A percentile compares a stretch with the other conserved stretches of the same genome.
Conservation (phyloP, 2,797 vertebrate genomes). For the Falco berigora region DNA sequence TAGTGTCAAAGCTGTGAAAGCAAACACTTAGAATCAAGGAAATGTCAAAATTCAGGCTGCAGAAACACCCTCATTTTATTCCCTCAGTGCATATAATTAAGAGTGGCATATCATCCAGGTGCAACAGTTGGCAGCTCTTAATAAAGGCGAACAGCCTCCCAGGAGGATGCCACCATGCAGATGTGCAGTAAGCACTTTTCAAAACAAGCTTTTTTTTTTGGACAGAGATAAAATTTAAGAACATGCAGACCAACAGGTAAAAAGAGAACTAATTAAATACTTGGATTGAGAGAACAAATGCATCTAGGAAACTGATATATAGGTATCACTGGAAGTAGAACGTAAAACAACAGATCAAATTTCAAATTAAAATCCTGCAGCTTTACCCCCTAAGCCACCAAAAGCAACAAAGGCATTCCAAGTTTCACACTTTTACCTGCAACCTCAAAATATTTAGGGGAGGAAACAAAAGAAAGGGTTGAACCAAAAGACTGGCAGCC, state of each 20-base stretch:
- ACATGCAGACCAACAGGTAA: not conserved
- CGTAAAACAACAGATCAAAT: not conserved
- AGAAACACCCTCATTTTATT: not conserved
- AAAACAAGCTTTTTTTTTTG: not conserved
- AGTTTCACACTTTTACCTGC: not conserved
- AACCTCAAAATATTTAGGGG: not conserved
- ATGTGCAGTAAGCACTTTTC: not conserved
- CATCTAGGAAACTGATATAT: not conserved
- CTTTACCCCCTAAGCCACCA: not conserved
- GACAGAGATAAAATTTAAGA: not conserved
- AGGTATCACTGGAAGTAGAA: not conserved
- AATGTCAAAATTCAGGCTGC: not conserved
- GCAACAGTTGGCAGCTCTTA: constrained; percentile 40
- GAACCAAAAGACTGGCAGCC: not conserved
- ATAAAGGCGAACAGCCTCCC: constrained; percentile 21
- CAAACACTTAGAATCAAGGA: not conserved
- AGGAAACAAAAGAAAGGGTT: not conserved
- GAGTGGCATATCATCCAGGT: not conserved
- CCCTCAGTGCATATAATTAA: not conserved
- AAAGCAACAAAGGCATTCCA: not conserved
- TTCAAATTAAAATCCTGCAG: not conserved
- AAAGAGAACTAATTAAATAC: not conserved
- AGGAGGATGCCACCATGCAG: not conserved
- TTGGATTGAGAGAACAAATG: not conserved
- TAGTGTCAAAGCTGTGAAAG: not conserved